phyloP scores from a whole-genome alignment of 2,797 vertebrate species.

The Bradypodion ventrale region DNA sequence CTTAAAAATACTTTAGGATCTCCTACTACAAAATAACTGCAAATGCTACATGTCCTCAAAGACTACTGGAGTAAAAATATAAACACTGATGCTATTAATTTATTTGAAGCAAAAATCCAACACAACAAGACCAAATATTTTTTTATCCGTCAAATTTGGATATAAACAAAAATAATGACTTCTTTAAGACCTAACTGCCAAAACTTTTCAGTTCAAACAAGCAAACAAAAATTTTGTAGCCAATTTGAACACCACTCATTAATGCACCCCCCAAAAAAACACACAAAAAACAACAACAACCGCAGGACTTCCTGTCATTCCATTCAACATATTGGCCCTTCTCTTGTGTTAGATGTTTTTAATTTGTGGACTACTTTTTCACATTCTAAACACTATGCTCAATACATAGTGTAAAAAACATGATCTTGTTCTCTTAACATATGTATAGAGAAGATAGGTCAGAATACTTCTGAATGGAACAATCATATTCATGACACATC shows the following conservation, averaged over 20 bases:
- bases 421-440: neutral
- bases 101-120: slow-evolving; percentile 14
- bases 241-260: neutral
- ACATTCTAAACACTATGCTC: neutral
- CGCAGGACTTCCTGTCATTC: neutral
- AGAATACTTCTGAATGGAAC: neutral
- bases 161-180: neutral
- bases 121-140: neutral
- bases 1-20: slow-evolving; percentile 3
- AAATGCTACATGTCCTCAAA: neutral
- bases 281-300: neutral
- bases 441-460: neutral
- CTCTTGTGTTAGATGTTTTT: neutral
- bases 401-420: neutral
- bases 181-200: neutral
- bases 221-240: slow-evolving; percentile 20
- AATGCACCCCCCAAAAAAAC: neutral
- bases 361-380: slow-evolving; percentile 3
- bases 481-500: neutral
- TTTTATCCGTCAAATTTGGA: slow-evolving; percentile 7
- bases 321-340: neutral
- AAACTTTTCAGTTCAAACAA: neutral
- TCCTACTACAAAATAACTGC: neutral
- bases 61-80: neutral
- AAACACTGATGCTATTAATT: slow-evolving; percentile 1